Conservation (phyloP, 2,888 invertebrate genomes). For the Eugnorisma glareosa region DNA sequence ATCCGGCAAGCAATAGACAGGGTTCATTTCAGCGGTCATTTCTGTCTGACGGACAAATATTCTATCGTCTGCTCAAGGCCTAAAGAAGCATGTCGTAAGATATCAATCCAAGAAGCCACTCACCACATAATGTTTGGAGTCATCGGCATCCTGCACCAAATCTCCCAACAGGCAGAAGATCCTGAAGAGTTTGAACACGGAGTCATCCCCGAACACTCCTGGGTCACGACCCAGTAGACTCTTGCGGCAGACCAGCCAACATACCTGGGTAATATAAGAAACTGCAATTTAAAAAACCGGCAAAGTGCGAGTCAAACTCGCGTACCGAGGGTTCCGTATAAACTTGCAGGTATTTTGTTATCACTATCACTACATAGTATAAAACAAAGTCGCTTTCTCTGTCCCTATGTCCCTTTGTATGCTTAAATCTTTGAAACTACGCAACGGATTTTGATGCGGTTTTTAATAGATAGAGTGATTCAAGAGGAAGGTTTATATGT, state of each 20-base stretch:
- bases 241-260: slow-evolving; percentile 95
- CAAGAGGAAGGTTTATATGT: no score
- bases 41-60: neutral
- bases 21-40: neutral
- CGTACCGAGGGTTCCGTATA: no score
- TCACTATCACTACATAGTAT: no score
- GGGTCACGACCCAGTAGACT: slow-evolving; percentile 91
- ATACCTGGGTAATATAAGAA: slow-evolving; percentile 86
- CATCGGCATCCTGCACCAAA: slow-evolving; percentile 91
- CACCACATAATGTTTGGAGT: slow-evolving; percentile 88
- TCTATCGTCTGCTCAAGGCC: neutral
- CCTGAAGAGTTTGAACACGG: slow-evolving; percentile 93
- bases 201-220: slow-evolving; percentile 91
- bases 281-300: neutral
- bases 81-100: neutral
- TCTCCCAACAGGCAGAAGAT: slow-evolving; percentile 95
- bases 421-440: no score
- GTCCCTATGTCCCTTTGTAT: no score
- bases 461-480: no score
- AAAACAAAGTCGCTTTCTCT: no score
- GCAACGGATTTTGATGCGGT: no score
- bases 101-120: slow-evolving; percentile 56
- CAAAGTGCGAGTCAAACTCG: no score
- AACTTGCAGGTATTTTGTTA: no score
- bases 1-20: neutral